Percentiles rank a stretch among this genome's conserved stretches.
Conservation (phyloP, 2,888 invertebrate species). For the Tenthredo scrophulariae region DNA sequence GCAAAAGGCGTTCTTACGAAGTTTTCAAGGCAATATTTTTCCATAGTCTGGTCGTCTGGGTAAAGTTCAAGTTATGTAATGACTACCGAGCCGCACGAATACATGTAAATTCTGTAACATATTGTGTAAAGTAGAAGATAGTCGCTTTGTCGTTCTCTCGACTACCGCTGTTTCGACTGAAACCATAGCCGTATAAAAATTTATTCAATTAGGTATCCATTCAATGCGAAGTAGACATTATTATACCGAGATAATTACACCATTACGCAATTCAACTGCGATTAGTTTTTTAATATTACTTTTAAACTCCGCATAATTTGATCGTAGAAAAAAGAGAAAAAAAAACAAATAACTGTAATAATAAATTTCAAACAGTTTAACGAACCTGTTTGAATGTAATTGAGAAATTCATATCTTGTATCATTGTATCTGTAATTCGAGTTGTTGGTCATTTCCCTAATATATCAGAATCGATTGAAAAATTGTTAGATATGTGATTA, state of each 20-base stretch:
- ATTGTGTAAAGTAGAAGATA: background rate
- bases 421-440: background rate
- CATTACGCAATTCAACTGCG: background rate
- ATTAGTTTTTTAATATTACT: slow-evolving; percentile 1
- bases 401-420: background rate
- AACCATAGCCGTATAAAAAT: background rate
- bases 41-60: slow-evolving; percentile 1
- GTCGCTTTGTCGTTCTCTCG: background rate
- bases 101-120: slow-evolving; percentile 16
- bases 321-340: background rate
- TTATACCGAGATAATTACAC: background rate
- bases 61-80: slow-evolving; percentile 45
- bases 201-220: background rate
- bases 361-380: background rate
- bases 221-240: background rate
- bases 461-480: background rate
- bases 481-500: background rate
- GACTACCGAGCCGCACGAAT: background rate
- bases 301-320: background rate
- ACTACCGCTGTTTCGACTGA: slow-evolving; percentile 15
- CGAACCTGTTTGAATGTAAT: background rate
- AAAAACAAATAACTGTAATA: background rate
- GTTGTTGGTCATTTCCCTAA: background rate
- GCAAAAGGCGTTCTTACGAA: background rate
- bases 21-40: slow-evolving; percentile 21